A percentile compares a stretch with the other conserved stretches of the same genome.
These are phyloP conservation scores for Nesidiocoris tenuis DNA, from an alignment of 2,888 invertebrate genomes.

Conservation along the genomic window DNA sequence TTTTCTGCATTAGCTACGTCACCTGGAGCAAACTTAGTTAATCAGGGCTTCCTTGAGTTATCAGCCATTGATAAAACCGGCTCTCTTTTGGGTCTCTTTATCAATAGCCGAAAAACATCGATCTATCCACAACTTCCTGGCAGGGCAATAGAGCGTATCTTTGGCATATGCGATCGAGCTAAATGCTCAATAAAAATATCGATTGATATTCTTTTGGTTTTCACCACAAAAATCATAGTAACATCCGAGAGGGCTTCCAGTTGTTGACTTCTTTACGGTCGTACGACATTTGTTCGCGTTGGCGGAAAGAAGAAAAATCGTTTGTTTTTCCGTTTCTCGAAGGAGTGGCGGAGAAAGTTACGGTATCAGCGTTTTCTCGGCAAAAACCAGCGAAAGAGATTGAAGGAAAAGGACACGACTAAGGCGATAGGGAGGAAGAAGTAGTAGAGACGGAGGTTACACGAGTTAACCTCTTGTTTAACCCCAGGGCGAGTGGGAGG, in stretches of 20 bases:
- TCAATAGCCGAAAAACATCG: too few species aligned
- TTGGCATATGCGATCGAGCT: too few species aligned
- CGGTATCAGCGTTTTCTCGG: conserved; percentile 30
- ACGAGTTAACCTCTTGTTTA: conserved; percentile 40
- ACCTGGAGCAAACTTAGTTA: too few species aligned
- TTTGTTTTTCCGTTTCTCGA: conserved; percentile 4
- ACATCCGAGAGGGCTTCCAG: neutral
- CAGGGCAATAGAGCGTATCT: too few species aligned
- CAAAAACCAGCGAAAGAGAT: conserved; percentile 9
- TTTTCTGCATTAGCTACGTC: too few species aligned
- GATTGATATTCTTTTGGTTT: too few species aligned
- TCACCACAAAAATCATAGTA: too few species aligned
- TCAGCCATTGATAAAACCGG: too few species aligned
- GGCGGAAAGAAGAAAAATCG: conserved; percentile 4
- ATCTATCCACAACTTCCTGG: too few species aligned
- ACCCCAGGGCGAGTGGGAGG: conserved; percentile 25
- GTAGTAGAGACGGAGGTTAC: conserved; percentile 13
- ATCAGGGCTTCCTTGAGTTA: too few species aligned
- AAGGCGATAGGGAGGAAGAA: neutral
- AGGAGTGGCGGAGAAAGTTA: conserved; percentile 4
- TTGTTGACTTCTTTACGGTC: neutral
- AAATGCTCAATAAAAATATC: too few species aligned
- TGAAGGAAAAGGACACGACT: conserved; percentile 12
- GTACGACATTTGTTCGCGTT: neutral
- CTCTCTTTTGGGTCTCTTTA: too few species aligned